Conservation (phyloP, 2,888 invertebrate genomes). For the Amorpha juglandis region DNA sequence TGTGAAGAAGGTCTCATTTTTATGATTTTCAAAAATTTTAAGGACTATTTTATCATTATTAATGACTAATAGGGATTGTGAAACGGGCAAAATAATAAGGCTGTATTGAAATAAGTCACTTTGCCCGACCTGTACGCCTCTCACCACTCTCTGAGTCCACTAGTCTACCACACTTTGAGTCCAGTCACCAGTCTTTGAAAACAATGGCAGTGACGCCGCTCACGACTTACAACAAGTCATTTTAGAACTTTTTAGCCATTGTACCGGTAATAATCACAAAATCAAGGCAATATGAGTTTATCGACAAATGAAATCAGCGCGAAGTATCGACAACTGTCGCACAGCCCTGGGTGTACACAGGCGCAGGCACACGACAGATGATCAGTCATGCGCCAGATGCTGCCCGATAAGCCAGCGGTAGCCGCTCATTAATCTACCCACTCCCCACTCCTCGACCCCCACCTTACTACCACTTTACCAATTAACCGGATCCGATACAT, state of each 20-base stretch:
- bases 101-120: too few relatives aligned
- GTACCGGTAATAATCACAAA: not conserved
- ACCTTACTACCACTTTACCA: constrained; percentile 69
- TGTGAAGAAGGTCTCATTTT: too few relatives aligned
- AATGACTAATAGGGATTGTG: too few relatives aligned
- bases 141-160: too few relatives aligned
- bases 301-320: constrained; percentile 35
- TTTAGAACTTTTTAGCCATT: not conserved
- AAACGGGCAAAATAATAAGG: too few relatives aligned
- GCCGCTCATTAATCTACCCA: constrained; percentile 83
- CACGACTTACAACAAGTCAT: not conserved
- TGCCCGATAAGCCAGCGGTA: constrained; percentile 80
- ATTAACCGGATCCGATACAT: constrained; percentile 75
- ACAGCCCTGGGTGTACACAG: constrained; percentile 65
- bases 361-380: constrained; percentile 83
- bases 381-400: constrained; percentile 84
- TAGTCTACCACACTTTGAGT: too few relatives aligned
- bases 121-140: too few relatives aligned
- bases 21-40: too few relatives aligned
- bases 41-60: too few relatives aligned
- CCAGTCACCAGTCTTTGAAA: too few relatives aligned
- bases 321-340: constrained; percentile 37
- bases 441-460: constrained; percentile 53
- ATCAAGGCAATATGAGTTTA: not conserved
- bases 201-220: too few relatives aligned